Conservation (phyloP, 2,888 invertebrate species). For the Drosophila greeni region DNA sequence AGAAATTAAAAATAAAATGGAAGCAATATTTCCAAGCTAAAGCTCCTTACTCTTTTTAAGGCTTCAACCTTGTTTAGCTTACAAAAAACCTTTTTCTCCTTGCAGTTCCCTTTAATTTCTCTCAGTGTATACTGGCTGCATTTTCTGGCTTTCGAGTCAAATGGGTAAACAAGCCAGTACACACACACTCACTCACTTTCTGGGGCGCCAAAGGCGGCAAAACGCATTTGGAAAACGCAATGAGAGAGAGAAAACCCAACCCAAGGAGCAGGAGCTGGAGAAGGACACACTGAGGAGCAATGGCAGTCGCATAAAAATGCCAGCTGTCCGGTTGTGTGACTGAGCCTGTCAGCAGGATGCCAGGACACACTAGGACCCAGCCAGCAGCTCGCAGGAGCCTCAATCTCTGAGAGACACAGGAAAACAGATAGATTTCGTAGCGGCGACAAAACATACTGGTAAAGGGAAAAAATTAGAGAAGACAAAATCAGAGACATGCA, state of each 20-base stretch:
- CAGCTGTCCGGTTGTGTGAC: conserved; percentile 69
- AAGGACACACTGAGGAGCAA: conserved; percentile 1
- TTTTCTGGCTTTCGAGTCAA: conserved; percentile 29
- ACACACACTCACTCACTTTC: conserved; percentile 1
- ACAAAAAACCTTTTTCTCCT: not conserved
- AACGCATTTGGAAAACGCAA: conserved; percentile 69
- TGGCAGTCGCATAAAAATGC: conserved; percentile 60
- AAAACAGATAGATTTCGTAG: conserved; percentile 67
- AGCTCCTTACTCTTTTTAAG: not conserved
- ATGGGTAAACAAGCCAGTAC: conserved; percentile 48
- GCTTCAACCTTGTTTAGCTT: too few species aligned
- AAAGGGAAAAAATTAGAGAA: conserved; percentile 38
- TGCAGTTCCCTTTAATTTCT: not conserved
- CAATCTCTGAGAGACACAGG: conserved; percentile 21
- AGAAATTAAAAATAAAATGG: not conserved
- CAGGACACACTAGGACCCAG: conserved; percentile 38
- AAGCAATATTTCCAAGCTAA: too few species aligned
- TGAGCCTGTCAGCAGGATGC: conserved; percentile 71
- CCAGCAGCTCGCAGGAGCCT: conserved; percentile 9
- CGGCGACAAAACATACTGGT: conserved; percentile 11
- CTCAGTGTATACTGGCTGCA: conserved; percentile 18
- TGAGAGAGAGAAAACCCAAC: conserved; percentile 42
- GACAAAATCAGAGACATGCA: conserved; percentile 3
- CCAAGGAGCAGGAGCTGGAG: not conserved
- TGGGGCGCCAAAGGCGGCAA: conserved; percentile 53